Percentiles rank a stretch among this genome's conserved stretches.
Conservation (phyloP, 2,888 invertebrate species). For the Monochamus alternatus region DNA sequence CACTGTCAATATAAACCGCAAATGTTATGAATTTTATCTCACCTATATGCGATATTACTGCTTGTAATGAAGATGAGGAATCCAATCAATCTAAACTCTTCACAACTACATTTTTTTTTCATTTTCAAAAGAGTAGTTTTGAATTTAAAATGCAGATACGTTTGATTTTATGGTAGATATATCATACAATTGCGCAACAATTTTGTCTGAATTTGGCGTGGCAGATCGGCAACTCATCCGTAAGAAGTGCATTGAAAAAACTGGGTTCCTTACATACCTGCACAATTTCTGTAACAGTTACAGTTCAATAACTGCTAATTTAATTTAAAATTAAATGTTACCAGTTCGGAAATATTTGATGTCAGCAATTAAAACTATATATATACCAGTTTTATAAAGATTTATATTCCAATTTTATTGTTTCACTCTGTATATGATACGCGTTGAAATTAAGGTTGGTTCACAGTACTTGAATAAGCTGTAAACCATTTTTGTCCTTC, state of each 20-base stretch:
- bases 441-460: too few relatives aligned
- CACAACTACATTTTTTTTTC: too few relatives aligned
- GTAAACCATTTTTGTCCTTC: too few relatives aligned
- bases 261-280: background rate
- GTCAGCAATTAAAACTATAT: too few relatives aligned
- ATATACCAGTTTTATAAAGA: too few relatives aligned
- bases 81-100: too few relatives aligned
- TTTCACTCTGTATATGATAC: background rate
- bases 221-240: conserved; percentile 7
- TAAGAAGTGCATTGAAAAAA: conserved; percentile 14
- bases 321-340: conserved; percentile 5
- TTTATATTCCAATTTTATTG: background rate
- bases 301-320: background rate
- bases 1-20: background rate
- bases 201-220: background rate
- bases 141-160: too few relatives aligned
- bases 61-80: too few relatives aligned
- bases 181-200: conserved; percentile 3
- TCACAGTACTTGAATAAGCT: too few relatives aligned
- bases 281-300: background rate
- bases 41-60: too few relatives aligned
- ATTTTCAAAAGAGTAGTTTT: too few relatives aligned
- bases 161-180: background rate
- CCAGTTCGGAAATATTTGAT: background rate
- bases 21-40: background rate